phyloP scores from a whole-genome alignment of 2,888 invertebrate genomes.

The Nematopogon swammerdamellus region DNA sequence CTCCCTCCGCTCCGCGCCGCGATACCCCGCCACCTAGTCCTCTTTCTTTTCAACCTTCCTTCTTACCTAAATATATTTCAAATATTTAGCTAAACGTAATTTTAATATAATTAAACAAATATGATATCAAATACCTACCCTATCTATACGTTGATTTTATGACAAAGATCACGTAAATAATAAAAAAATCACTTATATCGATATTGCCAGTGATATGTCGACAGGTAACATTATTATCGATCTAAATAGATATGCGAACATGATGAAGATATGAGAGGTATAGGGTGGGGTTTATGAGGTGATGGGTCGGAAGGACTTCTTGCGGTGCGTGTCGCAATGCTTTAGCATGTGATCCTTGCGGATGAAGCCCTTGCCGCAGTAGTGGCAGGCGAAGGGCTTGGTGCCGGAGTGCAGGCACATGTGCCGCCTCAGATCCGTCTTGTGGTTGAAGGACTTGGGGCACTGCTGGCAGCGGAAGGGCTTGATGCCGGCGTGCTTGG shows the following conservation, averaged over 20 bases:
- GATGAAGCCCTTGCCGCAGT: constrained; percentile 85
- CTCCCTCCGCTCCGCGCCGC: neutral
- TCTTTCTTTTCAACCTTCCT: too few relatives aligned
- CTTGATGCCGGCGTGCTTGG: constrained; percentile 77
- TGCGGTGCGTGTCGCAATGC: constrained; percentile 77
- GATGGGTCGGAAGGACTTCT: constrained; percentile 33
- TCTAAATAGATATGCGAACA: neutral
- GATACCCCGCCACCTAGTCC: neutral
- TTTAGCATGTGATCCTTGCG: constrained; percentile 90
- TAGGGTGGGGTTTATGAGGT: neutral
- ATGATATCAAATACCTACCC: neutral
- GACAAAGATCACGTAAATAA: neutral
- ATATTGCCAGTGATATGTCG: constrained; percentile 13
- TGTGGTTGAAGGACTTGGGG: constrained; percentile 88
- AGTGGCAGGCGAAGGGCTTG: constrained; percentile 78
- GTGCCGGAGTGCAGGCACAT: constrained; percentile 84
- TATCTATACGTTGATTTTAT: neutral
- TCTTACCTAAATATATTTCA: neutral
- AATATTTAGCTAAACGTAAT: neutral
- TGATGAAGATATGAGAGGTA: neutral
- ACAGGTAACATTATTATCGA: neutral
- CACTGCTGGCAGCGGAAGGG: constrained; percentile 83
- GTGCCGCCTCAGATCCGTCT: constrained; percentile 83
- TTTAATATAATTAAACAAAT: neutral
- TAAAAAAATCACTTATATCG: constrained; percentile 8